Conservation (phyloP, 2,113 vertebrate genomes). For the Halcyon malimbica region DNA sequence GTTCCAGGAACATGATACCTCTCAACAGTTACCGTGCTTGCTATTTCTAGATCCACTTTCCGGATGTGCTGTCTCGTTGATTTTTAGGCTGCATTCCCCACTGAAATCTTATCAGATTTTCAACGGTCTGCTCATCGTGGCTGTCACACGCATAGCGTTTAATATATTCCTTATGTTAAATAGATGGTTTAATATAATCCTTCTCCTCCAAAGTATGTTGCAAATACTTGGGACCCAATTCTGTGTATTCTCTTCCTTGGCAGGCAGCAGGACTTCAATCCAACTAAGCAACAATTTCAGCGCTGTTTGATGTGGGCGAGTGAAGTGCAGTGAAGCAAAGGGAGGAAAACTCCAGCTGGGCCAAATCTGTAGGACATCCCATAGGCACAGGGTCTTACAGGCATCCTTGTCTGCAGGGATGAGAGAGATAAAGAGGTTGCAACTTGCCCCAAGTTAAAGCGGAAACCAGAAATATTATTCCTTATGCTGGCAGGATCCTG, state of each 20-base stretch:
- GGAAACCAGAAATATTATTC: neutral
- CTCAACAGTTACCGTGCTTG: neutral
- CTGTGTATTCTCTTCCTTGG: neutral
- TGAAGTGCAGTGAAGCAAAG: neutral
- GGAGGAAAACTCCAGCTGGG: neutral
- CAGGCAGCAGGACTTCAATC: neutral
- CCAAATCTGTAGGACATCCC: neutral
- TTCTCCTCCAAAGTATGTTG: neutral
- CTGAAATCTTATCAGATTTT: constrained; percentile 11
- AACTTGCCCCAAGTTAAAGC: neutral
- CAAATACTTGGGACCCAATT: neutral
- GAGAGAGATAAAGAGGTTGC: neutral
- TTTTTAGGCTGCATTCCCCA: neutral
- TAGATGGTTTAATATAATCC: neutral
- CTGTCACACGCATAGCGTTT: neutral
- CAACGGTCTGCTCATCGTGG: neutral
- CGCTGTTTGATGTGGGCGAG: neutral
- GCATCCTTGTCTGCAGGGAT: neutral
- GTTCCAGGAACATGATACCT: neutral
- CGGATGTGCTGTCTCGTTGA: neutral
- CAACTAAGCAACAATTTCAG: neutral
- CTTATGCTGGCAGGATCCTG: neutral
- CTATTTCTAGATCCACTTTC: constrained; percentile 17
- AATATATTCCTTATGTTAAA: neutral
- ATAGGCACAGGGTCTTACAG: neutral